Percentiles rank a stretch among this genome's conserved stretches.
phyloP scores from a whole-genome alignment of 2,113 vertebrate species.

The Aspiorhynchus laticeps region DNA sequence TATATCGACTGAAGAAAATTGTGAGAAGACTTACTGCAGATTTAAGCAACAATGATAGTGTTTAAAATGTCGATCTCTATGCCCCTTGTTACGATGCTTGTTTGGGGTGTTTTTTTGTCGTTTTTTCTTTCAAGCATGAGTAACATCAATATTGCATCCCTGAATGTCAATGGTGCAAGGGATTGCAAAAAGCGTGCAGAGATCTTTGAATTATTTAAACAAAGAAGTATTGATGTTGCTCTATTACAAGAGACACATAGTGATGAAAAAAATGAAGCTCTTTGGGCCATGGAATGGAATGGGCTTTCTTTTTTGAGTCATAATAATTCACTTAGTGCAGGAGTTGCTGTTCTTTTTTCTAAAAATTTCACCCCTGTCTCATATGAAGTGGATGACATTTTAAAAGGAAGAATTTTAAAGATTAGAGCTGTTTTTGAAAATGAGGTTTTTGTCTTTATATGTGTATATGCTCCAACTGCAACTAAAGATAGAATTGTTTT shows the following conservation, averaged over 20 bases:
- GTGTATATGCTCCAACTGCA: background rate
- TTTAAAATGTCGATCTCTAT: background rate
- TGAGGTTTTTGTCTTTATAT: background rate
- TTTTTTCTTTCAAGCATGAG: background rate
- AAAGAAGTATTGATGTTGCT: background rate
- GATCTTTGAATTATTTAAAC: background rate
- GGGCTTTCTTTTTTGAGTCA: background rate
- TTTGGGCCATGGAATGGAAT: background rate
- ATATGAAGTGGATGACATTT: background rate
- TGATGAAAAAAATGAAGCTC: background rate
- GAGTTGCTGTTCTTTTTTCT: background rate
- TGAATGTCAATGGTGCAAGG: constrained; percentile 20
- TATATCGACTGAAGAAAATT: background rate
- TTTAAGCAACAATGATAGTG: background rate
- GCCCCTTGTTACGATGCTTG: no score
- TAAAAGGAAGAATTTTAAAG: background rate
- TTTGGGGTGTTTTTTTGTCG: background rate
- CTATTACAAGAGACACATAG: constrained; percentile 1
- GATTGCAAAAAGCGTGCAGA: background rate
- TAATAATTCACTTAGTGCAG: background rate
- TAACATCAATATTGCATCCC: constrained; percentile 1
- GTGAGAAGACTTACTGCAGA: background rate
- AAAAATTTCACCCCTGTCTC: background rate
- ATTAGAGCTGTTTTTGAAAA: background rate
- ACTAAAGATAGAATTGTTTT: background rate